phyloP scores from a whole-genome alignment of 2,888 invertebrate species.

The Neocrepidodera transversa region DNA sequence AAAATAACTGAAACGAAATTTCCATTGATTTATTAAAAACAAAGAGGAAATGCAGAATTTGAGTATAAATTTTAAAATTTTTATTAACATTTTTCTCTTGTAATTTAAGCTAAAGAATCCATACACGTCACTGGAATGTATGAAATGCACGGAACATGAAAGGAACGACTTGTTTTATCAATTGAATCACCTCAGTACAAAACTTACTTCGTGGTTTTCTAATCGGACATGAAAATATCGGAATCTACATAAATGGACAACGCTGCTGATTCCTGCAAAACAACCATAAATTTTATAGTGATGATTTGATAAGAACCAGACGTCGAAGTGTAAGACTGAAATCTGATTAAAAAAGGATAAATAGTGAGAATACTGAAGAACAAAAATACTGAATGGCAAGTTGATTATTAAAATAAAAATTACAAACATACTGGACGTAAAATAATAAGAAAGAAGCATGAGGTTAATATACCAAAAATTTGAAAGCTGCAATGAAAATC shows the following conservation, averaged over 20 bases:
- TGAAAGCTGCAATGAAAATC: too few relatives aligned
- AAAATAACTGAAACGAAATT: too few relatives aligned
- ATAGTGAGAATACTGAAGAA: not conserved
- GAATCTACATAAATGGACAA: conserved; percentile 44
- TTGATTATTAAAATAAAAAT: too few relatives aligned
- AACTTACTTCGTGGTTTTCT: conserved; percentile 43
- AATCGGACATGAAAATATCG: conserved; percentile 46
- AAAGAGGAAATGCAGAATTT: too few relatives aligned
- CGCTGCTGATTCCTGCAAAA: conserved; percentile 28
- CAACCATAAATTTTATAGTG: conserved; percentile 27
- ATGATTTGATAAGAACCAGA: conserved; percentile 26
- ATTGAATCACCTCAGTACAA: conserved; percentile 39
- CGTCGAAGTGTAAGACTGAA: conserved; percentile 16
- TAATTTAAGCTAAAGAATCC: not conserved
- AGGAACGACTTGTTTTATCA: conserved; percentile 36
- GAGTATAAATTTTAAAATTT: too few relatives aligned
- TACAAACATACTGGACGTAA: too few relatives aligned
- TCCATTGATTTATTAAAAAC: too few relatives aligned
- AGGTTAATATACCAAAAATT: too few relatives aligned
- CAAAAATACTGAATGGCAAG: too few relatives aligned
- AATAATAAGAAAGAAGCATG: too few relatives aligned
- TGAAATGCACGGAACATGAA: conserved; percentile 35
- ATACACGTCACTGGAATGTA: conserved; percentile 27
- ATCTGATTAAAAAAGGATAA: conserved; percentile 6
- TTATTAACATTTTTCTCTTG: too few relatives aligned